phyloP scores from a whole-genome alignment of 2,797 vertebrate species.

The Champsocephalus esox region DNA sequence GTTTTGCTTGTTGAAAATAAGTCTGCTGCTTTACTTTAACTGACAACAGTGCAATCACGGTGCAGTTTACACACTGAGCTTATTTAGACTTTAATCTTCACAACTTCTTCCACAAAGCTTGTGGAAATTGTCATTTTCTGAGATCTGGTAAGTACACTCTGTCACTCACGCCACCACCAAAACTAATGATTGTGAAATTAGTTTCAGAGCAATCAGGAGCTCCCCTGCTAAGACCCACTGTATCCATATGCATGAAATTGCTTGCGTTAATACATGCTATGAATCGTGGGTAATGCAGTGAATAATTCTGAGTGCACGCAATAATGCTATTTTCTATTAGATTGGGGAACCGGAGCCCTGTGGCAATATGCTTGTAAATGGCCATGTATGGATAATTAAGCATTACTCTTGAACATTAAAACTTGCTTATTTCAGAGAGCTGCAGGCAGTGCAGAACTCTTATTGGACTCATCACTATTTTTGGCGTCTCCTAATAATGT shows the following conservation, averaged over 20 bases:
- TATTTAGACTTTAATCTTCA: conserved; percentile 75
- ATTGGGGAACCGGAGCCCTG: conserved; percentile 85
- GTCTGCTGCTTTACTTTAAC: neutral
- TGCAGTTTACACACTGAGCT: conserved; percentile 62
- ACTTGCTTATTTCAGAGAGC: conserved; percentile 86
- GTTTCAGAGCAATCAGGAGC: conserved; percentile 97
- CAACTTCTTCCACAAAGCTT: conserved; percentile 63
- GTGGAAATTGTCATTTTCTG: conserved; percentile 67
- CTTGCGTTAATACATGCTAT: conserved; percentile 97
- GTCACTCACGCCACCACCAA: conserved; percentile 82
- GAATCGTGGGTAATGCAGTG: conserved; percentile 98
- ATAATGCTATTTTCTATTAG: conserved; percentile 96
- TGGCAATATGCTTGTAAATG: conserved; percentile 94
- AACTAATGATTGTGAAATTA: conserved; percentile 99
- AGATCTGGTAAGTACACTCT: conserved; percentile 72
- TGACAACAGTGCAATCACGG: neutral
- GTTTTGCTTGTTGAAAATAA: conserved; percentile 4
- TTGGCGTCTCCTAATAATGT: conserved; percentile 64
- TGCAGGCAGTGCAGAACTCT: conserved; percentile 77
- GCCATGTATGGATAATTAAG: conserved; percentile 91
- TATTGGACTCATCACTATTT: conserved; percentile 73
- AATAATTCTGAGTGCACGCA: conserved; percentile 96
- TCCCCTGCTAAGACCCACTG: conserved; percentile 95
- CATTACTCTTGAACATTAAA: conserved; percentile 90
- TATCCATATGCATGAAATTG: conserved; percentile 99